Base-by-base conservation (phyloP, 2,888 invertebrate genomes). In the Dryobotodes eremita region DNA sequence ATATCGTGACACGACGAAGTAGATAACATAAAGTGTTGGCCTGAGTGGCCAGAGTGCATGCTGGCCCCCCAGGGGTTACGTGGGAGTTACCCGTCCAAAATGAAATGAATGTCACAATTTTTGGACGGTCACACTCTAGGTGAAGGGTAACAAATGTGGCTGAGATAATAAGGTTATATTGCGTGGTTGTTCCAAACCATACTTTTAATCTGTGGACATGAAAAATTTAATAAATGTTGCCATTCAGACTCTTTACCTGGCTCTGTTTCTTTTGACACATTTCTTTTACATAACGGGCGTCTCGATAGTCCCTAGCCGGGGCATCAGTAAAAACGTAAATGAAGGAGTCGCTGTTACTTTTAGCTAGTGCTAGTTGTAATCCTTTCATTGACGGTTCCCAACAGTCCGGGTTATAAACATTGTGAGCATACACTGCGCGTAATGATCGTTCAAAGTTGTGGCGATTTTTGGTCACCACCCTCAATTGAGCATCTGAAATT, bases 281-380 rank as follows among this genome's bases (percentile, higher is more conserved):
- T 11, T 81, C 82, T 72, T 80, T 89, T 3, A 92, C 85, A 48
- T 57, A 83, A 50, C 1, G 73, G 8, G 77, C 53, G 23, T 77
- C 72, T 0, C 0, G 0, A 17, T 85, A 71, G 78, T 93, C 93
- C 48, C 85, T 89, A 0, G 93, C 88, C 0, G 87, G 57, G 0
- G 93, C 92, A 64, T 93, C 93, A 7, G 93, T 93, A 65, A 92
- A 93, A 0, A 92, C 89, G 59, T 87, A 93, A 2, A 93, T 50
- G 20, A 79, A 89, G 0, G 93, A 93, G 4, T 86, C 71, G 0
- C 85, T 88, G 3, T 79, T 82, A 77, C 93, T 93, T 0, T 66
- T 61, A 0, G 86, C 26, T 11, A 93, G 71, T 2, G 86, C 93
- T 20, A 79, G 48, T 31, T 87, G 75, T 23, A 92, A 82, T 0